These are phyloP conservation scores for Xiphorhynchus erythropygius DNA, from an alignment of 2,797 vertebrate genomes.

Conservation along the genomic window DNA sequence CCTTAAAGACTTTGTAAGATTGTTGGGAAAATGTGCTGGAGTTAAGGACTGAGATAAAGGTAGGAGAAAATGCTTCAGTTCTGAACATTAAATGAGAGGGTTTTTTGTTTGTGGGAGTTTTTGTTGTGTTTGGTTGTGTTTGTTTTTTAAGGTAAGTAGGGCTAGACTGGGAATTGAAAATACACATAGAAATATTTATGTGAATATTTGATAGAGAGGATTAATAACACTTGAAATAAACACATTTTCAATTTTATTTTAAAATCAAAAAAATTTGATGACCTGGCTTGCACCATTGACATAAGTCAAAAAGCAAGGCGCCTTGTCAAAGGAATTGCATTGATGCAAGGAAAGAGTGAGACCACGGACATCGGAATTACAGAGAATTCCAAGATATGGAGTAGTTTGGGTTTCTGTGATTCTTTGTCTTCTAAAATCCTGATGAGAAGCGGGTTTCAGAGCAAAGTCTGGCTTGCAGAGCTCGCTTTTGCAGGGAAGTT, in stretches of 20 bases:
- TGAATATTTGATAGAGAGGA: not conserved
- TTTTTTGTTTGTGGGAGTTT: too few species aligned
- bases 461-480: not conserved
- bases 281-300: not conserved
- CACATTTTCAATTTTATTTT: not conserved
- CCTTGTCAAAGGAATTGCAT: not conserved
- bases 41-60: not conserved
- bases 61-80: not conserved
- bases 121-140: not conserved
- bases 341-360: not conserved
- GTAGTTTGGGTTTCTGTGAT: not conserved
- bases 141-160: not conserved
- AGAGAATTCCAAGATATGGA: rapidly evolving
- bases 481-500: not conserved
- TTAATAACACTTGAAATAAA: not conserved
- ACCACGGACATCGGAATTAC: not conserved
- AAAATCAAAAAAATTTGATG: not conserved
- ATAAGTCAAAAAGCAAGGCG: not conserved
- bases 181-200: not conserved
- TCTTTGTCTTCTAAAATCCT: not conserved
- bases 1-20: not conserved
- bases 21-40: not conserved
- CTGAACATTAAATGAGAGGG: not conserved
- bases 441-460: not conserved
- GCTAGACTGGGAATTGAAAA: not conserved